Percentiles rank a stretch among this genome's conserved stretches.
These are phyloP conservation scores for Nycticebus coucang DNA, from an alignment of 2,113 vertebrate species.

Conservation along the genomic window DNA sequence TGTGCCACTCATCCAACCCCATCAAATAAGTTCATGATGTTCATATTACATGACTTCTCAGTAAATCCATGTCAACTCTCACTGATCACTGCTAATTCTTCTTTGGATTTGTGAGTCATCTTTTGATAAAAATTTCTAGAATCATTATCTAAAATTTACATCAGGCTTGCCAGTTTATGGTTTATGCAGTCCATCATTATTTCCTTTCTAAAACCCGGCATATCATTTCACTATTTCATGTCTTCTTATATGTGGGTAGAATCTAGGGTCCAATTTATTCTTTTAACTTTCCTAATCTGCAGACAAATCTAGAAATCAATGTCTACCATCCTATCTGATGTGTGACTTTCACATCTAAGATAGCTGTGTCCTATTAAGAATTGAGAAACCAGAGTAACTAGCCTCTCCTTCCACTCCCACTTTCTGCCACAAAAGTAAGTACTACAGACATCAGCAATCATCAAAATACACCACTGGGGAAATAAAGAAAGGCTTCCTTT, in stretches of 20 bases:
- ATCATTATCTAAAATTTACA: neutral
- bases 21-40: neutral
- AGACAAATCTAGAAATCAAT: conserved; percentile 36
- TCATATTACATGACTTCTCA: neutral
- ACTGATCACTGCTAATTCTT: neutral
- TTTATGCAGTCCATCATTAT: neutral
- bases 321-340: neutral
- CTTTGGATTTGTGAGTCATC: neutral
- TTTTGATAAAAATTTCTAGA: conserved; percentile 12
- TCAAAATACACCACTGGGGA: conserved; percentile 43
- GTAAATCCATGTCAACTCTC: neutral
- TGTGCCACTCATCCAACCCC: neutral
- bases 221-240: neutral
- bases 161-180: neutral
- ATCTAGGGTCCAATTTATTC: conserved; percentile 20
- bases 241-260: conserved; percentile 14
- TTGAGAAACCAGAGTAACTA: neutral
- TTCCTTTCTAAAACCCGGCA: conserved; percentile 27
- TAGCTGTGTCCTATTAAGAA: neutral
- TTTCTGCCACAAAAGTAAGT: conserved; percentile 23
- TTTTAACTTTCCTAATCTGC: conserved; percentile 38
- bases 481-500: conserved; percentile 30
- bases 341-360: conserved; percentile 30
- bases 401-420: neutral
- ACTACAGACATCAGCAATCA: conserved; percentile 16